A percentile compares a stretch with the other conserved stretches of the same genome.
Evolutionary conservation across 2,888 invertebrate species (phyloP).

Genomic region (Anthophora plumipes): DNA sequence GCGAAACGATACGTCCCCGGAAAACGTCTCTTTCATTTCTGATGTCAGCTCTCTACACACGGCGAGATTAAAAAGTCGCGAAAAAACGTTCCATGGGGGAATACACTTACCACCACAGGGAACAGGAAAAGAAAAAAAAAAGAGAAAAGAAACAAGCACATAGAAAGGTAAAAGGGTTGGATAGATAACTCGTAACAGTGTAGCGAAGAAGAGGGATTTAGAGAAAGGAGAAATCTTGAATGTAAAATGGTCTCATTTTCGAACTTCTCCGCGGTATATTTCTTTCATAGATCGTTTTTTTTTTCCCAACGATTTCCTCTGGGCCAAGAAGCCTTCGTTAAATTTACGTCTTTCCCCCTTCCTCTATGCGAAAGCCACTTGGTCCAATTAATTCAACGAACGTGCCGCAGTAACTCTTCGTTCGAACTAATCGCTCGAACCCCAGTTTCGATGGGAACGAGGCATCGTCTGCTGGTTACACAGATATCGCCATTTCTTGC

Average conservation of each 20-base stretch:
- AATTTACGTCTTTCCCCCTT: slow-evolving; percentile 27
- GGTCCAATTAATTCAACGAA: slow-evolving; percentile 42
- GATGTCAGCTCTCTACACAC: neutral
- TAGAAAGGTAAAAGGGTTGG: neutral
- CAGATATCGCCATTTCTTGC: neutral
- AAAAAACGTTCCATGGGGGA: slow-evolving; percentile 27
- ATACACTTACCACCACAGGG: slow-evolving; percentile 13
- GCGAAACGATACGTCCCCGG: slow-evolving; percentile 23
- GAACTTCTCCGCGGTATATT: slow-evolving; percentile 8
- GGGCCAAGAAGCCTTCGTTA: slow-evolving; percentile 16
- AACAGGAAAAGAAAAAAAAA: neutral
- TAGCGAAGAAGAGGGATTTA: neutral
- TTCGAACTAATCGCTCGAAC: slow-evolving; percentile 26
- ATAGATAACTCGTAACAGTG: too few species aligned
- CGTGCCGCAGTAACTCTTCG: slow-evolving; percentile 30
- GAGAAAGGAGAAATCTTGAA: slow-evolving; percentile 18
- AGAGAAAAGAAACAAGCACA: neutral
- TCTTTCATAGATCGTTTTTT: neutral
- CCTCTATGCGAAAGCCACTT: slow-evolving; percentile 16
- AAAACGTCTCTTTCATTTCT: slow-evolving; percentile 31
- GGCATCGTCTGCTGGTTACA: slow-evolving; percentile 1
- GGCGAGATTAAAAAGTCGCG: slow-evolving; percentile 41
- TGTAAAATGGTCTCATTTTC: neutral
- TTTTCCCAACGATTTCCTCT: neutral
- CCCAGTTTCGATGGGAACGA: slow-evolving; percentile 1